Evolutionary conservation across 2,888 invertebrate species (phyloP), one percentile per base, ranked within the genome.

Genomic region (Campoletis raptor): DNA sequence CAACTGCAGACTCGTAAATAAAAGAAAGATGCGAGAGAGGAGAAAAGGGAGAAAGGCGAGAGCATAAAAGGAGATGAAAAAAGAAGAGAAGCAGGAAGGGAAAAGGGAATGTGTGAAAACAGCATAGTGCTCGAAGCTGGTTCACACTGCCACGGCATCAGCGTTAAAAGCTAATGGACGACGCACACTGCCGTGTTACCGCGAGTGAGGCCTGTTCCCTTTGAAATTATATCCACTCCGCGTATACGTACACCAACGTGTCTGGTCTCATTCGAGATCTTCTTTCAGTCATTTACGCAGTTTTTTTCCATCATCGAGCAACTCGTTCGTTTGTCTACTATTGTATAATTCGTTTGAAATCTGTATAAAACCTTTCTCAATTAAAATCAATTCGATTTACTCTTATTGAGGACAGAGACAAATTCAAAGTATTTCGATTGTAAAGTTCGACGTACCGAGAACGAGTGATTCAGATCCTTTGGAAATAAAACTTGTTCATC

Each of bases 161-260:
- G 85, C 90, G 90, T 86, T 91, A 91, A 91, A 91, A 91, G 91
- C 91, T 91, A 91, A 91, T 91, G 91, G 90, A 90, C 88, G 87
- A 81, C 81, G 69, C 72, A 76, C 77, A 64, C 66, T 24, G 66
- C 30, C 3, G 30, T 52, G 72, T 52, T 48, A 76, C 57, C 76
- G 80, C 76, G 80, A 57, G 21, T 37, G 42, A n/a, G 48, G 66
- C 48, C 72, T 18, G 48, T 77, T 83, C 73, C 73, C 84, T 86
- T 86, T 86, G 81, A 86, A 78, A 86, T 86, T 78, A 86, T 69
- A 86, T 76, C 83, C 67, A 81, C 40, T 54, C n/a, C 15, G 21
- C n/a, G 21, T 52, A 52, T 48, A 21, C n/a, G 36, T 54, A 24
- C 18, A 24, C 18, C 54, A n/a, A 61, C 24, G 57, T 40, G 24